Evolutionary conservation across 2,113 vertebrate species (phyloP).

Genomic region (Ptychochromis oligacanthus): DNA sequence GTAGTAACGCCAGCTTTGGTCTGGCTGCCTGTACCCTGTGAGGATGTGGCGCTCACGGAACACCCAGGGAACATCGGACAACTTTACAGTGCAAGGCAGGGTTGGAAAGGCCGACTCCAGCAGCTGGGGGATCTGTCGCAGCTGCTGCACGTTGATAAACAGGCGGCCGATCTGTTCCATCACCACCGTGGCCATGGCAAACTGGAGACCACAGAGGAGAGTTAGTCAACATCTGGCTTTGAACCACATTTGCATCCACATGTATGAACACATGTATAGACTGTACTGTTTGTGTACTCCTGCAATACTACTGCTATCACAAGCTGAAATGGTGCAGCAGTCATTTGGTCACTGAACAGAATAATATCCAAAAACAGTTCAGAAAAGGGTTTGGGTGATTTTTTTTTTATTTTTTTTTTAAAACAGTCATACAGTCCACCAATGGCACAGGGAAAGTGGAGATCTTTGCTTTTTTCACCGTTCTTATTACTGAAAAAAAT

Average conservation of each 20-base stretch:
- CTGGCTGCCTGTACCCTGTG: slow-evolving; percentile 86
- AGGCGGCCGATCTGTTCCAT: slow-evolving; percentile 89
- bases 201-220: slow-evolving; percentile 29
- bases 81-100: slow-evolving; percentile 85
- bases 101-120: slow-evolving; percentile 83
- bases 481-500: not conserved
- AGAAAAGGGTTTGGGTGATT: not conserved
- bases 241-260: not conserved
- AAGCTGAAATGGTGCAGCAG: not conserved
- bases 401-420: not conserved
- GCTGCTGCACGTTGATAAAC: slow-evolving; percentile 82
- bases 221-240: slow-evolving; percentile 27
- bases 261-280: not conserved
- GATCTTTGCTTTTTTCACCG: not conserved
- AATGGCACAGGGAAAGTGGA: not conserved
- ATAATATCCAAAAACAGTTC: not conserved
- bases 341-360: not conserved
- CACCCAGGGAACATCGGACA: slow-evolving; percentile 86
- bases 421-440: no score
- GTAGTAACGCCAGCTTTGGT: slow-evolving; percentile 91
- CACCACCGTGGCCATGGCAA: slow-evolving; percentile 86
- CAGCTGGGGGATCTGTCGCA: slow-evolving; percentile 81
- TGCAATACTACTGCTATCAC: not conserved
- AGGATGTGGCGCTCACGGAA: slow-evolving; percentile 93
- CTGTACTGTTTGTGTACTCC: not conserved